Evolutionary conservation across 23 tunicate species (phyloP).

Genomic region (Halocynthia roretzi): DNA sequence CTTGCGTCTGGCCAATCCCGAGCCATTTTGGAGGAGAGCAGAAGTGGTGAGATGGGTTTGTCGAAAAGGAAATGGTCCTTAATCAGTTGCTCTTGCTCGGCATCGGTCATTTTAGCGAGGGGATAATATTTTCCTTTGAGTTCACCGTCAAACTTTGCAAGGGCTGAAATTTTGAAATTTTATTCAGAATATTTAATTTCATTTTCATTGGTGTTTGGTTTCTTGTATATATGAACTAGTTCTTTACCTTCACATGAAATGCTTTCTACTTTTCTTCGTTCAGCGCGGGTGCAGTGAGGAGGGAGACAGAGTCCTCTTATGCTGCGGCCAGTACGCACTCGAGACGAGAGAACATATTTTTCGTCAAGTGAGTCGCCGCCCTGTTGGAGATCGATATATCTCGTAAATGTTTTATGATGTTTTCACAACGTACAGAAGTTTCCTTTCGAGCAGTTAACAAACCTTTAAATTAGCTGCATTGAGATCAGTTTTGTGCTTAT

Average conservation of each 20-base stretch:
- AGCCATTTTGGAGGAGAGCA: constrained; percentile 22
- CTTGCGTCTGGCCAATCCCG: constrained; percentile 99
- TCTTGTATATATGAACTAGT: neutral
- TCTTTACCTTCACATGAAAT: constrained; percentile 27
- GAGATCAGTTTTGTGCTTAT: constrained; percentile 42
- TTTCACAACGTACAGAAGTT: neutral
- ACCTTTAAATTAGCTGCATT: constrained; percentile 28
- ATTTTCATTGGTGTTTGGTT: neutral
- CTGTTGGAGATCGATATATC: constrained; percentile 17
- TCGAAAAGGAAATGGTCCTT: constrained; percentile 28
- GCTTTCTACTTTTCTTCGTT: constrained; percentile 61
- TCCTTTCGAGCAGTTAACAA: neutral
- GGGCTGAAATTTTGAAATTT: neutral
- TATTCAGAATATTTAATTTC: neutral
- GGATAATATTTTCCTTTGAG: constrained; percentile 16
- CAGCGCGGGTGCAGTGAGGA: constrained; percentile 71
- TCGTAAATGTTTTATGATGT: neutral
- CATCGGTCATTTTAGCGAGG: neutral
- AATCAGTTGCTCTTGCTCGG: constrained; percentile 6
- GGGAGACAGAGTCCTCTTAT: constrained; percentile 61
- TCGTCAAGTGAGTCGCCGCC: constrained; percentile 23
- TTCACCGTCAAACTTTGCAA: constrained; percentile 14
- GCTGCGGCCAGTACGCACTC: constrained; percentile 13
- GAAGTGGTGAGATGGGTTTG: constrained; percentile 33
- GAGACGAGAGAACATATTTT: constrained; percentile 30